Percentiles rank a stretch among this genome's conserved stretches.
Evolutionary conservation across 2,797 vertebrate species (phyloP).

Genomic region (Kryptopterus vitreolus): DNA sequence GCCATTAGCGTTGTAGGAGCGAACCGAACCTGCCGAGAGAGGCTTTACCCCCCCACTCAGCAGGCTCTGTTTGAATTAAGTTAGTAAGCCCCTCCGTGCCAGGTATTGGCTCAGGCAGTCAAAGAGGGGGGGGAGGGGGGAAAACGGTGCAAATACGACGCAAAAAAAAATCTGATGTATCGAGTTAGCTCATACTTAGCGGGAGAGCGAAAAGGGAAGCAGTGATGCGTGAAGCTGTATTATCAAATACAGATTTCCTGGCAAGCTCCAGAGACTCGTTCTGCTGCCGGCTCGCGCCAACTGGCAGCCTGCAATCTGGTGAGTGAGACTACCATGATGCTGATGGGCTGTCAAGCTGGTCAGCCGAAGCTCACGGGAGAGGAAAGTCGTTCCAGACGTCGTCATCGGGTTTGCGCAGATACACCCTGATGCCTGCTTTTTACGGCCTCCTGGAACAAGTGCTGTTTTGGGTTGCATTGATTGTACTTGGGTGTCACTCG

Average conservation of each 20-base stretch:
- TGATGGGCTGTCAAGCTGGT: slow-evolving; percentile 68
- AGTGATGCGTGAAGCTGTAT: slow-evolving; percentile 62
- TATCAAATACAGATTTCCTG: slow-evolving; percentile 67
- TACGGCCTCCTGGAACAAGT: slow-evolving; percentile 65
- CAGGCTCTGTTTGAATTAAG: slow-evolving; percentile 53
- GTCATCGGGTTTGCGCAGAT: slow-evolving; percentile 67
- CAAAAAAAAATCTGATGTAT: slow-evolving; percentile 57
- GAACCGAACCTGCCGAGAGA: slow-evolving; percentile 35
- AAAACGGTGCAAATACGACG: slow-evolving; percentile 18
- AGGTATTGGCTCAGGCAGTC: slow-evolving; percentile 45
- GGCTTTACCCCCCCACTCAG: slow-evolving; percentile 48
- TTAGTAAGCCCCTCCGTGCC: slow-evolving; percentile 42
- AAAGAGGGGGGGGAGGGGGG: slow-evolving; percentile 7
- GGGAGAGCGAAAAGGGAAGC: slow-evolving; percentile 57
- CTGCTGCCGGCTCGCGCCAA: slow-evolving; percentile 51
- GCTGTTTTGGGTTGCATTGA: slow-evolving; percentile 66
- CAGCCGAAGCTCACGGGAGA: slow-evolving; percentile 58
- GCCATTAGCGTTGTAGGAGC: slow-evolving; percentile 37
- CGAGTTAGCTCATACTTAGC: slow-evolving; percentile 54
- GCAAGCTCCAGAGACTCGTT: slow-evolving; percentile 54
- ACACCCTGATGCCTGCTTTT: slow-evolving; percentile 60
- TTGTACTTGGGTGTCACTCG: slow-evolving; percentile 65
- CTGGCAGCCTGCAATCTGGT: slow-evolving; percentile 58
- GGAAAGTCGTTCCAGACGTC: slow-evolving; percentile 63
- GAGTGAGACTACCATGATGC: slow-evolving; percentile 60